phyloP scores from a whole-genome alignment of 2,888 invertebrate genomes.

The Lithophane leautieri region DNA sequence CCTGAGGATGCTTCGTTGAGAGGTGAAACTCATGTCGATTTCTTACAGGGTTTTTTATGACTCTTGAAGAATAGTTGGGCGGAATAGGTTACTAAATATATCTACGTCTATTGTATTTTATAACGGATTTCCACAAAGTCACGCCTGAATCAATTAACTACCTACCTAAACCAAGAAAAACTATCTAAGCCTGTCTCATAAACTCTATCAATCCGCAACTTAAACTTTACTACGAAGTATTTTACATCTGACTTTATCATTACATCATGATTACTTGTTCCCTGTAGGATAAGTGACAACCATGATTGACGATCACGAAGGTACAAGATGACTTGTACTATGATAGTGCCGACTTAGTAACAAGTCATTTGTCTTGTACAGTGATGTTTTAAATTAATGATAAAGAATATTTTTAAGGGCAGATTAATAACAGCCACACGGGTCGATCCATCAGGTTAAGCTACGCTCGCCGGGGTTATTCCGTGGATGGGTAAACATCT shows the following conservation, averaged over 20 bases:
- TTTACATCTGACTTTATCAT: constrained; percentile 15
- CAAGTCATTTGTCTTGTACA: constrained; percentile 7
- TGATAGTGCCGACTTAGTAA: constrained; percentile 15
- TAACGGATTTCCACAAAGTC: no score
- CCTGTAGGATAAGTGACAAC: constrained; percentile 15
- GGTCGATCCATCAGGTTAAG: no score
- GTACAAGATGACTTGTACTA: neutral
- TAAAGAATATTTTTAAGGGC: neutral
- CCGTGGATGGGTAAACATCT: no score
- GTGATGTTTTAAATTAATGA: neutral
- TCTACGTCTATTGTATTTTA: no score
- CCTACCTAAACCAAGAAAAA: neutral
- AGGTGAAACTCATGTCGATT: no score
- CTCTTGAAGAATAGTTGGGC: no score
- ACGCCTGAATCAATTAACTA: no score
- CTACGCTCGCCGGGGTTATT: no score
- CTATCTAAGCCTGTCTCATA: neutral
- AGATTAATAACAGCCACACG: no score
- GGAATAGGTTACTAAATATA: no score
- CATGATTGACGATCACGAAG: constrained; percentile 41
- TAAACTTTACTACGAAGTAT: constrained; percentile 1
- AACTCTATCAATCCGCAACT: neutral
- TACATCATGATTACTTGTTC: constrained; percentile 24
- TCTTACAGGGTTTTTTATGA: no score
- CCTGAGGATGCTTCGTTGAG: no score